Base-by-base conservation (phyloP, 2,797 vertebrate species). In the Melanotaenia nigrans region DNA sequence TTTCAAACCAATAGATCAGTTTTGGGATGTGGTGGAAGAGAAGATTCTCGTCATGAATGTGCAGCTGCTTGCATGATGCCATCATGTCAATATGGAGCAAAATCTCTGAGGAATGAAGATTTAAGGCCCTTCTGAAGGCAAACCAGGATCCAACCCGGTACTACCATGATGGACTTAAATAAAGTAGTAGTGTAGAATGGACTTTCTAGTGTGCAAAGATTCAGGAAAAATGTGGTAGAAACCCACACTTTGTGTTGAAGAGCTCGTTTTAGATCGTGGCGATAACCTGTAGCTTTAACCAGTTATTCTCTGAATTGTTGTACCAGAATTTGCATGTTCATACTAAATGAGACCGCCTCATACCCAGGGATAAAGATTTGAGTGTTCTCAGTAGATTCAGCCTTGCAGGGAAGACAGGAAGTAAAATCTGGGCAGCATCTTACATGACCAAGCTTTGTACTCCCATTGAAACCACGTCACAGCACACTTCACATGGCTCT, bases 401-500 rank as follows among this genome's bases (percentile, higher is more conserved):
- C 53, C 55, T 61, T 62, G 68, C 59, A 73, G 47, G 70, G 30
- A 42, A 42, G 42, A 51, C 55, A 36, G 53, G 64, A 69, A 69
- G 65, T 54, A 12, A 71, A 56, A 66, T 63, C 47, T 61, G 68
- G 38, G 42, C 38, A 20, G 38, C 22, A 40, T 58, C 49, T 60
- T 68, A 58, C 75, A 45, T 73, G 61, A 32, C 30, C 32, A 73
- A 71, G 61, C 69, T 33, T 64, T 55, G 72, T 65, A 62, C 38
- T 69, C 12, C 49, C n/a, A 22, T 42, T 16, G 45, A 81, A 60
- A 77, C 38, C n/a, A n/a, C 0, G 0, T 51, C 51, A 16, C 77
- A 40, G 63, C 35, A 47, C 9, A 65, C 24, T 38, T 77, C 22
- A 65, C 61, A 61, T 56, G 53, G 18, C 55, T 65, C 56, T 67